Conservation (phyloP, 2,113 vertebrate species). For the Casuarius casuarius region DNA sequence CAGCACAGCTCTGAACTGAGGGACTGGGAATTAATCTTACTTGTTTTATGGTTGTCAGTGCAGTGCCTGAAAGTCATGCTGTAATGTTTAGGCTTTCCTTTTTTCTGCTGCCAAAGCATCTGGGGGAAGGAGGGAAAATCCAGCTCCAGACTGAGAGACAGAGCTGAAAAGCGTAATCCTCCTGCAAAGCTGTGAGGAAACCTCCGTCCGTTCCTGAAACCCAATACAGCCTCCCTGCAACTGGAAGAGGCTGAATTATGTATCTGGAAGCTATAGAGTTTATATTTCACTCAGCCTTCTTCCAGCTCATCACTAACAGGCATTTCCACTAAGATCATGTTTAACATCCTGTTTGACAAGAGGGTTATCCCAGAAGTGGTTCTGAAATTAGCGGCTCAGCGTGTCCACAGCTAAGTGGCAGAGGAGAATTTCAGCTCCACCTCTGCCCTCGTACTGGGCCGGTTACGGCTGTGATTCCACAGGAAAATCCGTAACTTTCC, state of each 20-base stretch:
- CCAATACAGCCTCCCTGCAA: not conserved
- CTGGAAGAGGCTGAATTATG: not conserved
- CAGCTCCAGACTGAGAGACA: constrained; percentile 60
- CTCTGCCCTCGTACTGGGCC: accelerated
- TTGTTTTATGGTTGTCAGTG: constrained; percentile 68
- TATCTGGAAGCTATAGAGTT: not conserved
- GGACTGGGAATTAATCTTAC: constrained; percentile 66
- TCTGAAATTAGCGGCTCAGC: not conserved
- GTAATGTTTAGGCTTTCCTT: constrained; percentile 68
- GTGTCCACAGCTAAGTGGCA: not conserved
- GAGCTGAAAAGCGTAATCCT: constrained; percentile 46
- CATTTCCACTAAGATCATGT: not conserved
- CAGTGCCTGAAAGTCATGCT: constrained; percentile 69
- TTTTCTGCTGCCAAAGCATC: constrained; percentile 76
- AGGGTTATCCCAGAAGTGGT: not conserved
- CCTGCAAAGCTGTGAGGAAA: constrained; percentile 55
- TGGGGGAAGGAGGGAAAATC: constrained; percentile 69
- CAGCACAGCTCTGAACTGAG: constrained; percentile 34
- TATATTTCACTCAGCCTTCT: not conserved
- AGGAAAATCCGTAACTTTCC: not conserved
- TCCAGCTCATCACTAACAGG: not conserved
- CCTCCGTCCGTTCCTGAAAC: not conserved
- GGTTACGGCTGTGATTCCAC: not conserved
- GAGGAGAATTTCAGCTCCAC: not conserved
- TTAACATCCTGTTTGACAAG: not conserved